phyloP scores from a whole-genome alignment of 2,888 invertebrate genomes.

The Andricus quercusramuli region DNA sequence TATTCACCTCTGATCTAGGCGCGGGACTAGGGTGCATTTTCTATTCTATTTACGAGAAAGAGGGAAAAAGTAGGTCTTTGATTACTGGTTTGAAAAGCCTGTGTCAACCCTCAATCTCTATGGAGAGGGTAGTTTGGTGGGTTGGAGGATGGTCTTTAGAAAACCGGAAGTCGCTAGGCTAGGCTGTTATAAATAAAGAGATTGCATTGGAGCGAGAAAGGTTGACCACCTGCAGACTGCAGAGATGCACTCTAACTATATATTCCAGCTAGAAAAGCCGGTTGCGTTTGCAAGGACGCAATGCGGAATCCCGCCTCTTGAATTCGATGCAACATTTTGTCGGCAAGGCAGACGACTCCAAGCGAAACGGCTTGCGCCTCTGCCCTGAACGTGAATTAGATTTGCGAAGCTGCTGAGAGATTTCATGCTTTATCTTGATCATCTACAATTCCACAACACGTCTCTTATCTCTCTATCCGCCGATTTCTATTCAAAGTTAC shows the following conservation, averaged over 20 bases:
- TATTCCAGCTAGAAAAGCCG: constrained; percentile 38
- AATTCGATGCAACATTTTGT: constrained; percentile 26
- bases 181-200: constrained; percentile 28
- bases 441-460: constrained; percentile 9
- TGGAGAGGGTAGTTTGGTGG: constrained; percentile 15
- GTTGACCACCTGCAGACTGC: constrained; percentile 57
- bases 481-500: constrained; percentile 7
- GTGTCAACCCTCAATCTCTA: not conserved
- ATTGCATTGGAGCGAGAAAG: constrained; percentile 27
- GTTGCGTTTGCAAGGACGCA: constrained; percentile 69
- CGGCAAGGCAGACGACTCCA: not conserved
- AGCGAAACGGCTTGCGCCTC: constrained; percentile 13
- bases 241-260: constrained; percentile 40
- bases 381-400: not conserved
- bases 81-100: constrained; percentile 26
- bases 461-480: constrained; percentile 8
- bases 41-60: constrained; percentile 1
- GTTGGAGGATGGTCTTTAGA: constrained; percentile 25
- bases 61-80: constrained; percentile 26
- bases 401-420: not conserved
- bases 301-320: constrained; percentile 67
- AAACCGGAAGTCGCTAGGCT: constrained; percentile 34
- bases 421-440: constrained; percentile 18
- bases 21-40: not conserved
- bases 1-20: not conserved